Evolutionary conservation across 2,888 invertebrate genomes (phyloP), one percentile per base, ranked within the genome.

Genomic region (Patella depressa): DNA sequence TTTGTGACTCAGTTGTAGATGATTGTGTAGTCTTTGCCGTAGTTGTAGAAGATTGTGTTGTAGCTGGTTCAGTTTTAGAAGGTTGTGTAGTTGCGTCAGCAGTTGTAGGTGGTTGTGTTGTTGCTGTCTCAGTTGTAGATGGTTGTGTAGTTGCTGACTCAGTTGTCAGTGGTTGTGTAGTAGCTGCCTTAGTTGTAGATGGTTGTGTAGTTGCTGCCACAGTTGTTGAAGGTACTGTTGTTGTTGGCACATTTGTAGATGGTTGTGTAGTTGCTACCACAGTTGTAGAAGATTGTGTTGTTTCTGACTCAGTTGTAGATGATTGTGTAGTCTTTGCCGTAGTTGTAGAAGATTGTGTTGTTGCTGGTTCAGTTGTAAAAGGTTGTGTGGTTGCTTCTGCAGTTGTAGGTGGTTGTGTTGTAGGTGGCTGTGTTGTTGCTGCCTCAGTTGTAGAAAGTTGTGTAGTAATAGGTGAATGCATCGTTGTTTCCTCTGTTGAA

Each of bases 151-250:
- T 53, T 53, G 59, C 59, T 2, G 74, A 3, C 11, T 45, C 69
- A 19, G 65, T 53, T 45, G 75, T 75, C 11, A 57, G 9, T 7
- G 53, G 53, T n/a, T 34, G 55, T 4, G 77, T 77, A 29, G 72
- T 53, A 2, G 29, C 29, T 29, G 29, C 29, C 29, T 29, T 29
- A 29, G 29, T 29, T 54, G 76, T 72, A 19, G 69, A 15, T 4
- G 19, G 45, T 12, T 29, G 59, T 11, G 78, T 75, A 12, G 71
- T 19, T 55, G 72, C 29, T 1, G 75, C 17, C 7, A n/a, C 65
- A 14, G 55, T 45, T 54, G 76, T 74, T 17, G 59, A 9, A 7
- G 45, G 24, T 34, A 24, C 45, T 4, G 77, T 77, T 17, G 19
- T 19, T 65, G 19, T 7, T 65, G 65, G 19, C n/a, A 12, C 59